phyloP scores from a whole-genome alignment of 2,888 invertebrate genomes.

The Cryptocephalus moraei region DNA sequence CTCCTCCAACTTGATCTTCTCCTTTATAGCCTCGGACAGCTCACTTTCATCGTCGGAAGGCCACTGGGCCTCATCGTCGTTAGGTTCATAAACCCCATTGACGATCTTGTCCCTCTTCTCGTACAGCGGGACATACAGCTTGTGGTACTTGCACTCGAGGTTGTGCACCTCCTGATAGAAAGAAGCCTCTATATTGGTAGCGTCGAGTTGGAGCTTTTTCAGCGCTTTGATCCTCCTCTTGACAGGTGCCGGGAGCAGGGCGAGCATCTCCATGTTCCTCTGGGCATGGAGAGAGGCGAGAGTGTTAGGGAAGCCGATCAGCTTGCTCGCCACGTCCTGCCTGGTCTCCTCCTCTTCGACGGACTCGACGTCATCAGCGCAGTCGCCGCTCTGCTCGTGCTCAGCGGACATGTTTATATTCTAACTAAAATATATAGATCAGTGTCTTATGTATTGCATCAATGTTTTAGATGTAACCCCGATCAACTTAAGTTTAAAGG shows the following conservation, averaged over 20 bases:
- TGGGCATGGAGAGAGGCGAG: conserved; percentile 49
- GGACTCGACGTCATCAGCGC: conserved; percentile 56
- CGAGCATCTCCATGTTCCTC: conserved; percentile 48
- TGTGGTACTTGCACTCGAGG: conserved; percentile 84
- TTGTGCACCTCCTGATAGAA: conserved; percentile 92
- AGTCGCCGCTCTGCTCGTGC: conserved; percentile 51
- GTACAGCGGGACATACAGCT: conserved; percentile 65
- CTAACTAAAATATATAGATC: conserved; percentile 1
- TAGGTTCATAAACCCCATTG: conserved; percentile 75
- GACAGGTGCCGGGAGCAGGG: conserved; percentile 60
- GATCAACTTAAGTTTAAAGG: too few relatives aligned
- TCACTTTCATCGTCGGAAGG: conserved; percentile 59
- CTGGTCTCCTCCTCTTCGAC: conserved; percentile 45
- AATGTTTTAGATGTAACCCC: neutral
- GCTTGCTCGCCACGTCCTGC: conserved; percentile 35
- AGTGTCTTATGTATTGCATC: neutral
- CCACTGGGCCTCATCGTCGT: conserved; percentile 80
- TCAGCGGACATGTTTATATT: conserved; percentile 50
- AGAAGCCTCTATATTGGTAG: conserved; percentile 78
- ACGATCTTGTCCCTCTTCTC: conserved; percentile 61
- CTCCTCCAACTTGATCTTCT: conserved; percentile 49
- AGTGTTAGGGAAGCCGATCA: conserved; percentile 44
- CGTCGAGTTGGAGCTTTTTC: conserved; percentile 76
- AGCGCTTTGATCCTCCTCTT: conserved; percentile 75
- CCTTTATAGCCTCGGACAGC: conserved; percentile 52